A percentile compares a stretch with the other conserved stretches of the same genome.
phyloP scores from a whole-genome alignment of 2,888 invertebrate genomes.

The Autographa pulchrina region DNA sequence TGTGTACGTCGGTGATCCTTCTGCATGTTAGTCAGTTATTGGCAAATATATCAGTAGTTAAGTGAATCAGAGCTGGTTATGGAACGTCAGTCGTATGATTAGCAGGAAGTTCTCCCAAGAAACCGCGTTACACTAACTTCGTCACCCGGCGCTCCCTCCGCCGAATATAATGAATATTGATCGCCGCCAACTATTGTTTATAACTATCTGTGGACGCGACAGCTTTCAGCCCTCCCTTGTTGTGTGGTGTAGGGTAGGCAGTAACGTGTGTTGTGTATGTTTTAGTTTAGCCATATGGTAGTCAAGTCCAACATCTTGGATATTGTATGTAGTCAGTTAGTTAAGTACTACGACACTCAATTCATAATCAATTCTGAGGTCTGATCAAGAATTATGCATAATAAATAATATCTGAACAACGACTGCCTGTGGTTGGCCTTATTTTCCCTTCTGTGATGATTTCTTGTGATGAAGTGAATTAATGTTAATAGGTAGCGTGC shows the following conservation, averaged over 20 bases:
- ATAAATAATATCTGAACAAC: neutral
- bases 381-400: no score
- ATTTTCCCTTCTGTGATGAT: neutral
- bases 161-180: conserved; percentile 60
- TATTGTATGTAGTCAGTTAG: no score
- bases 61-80: conserved; percentile 41
- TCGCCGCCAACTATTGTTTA: conserved; percentile 56
- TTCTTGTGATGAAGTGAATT: conserved; percentile 7
- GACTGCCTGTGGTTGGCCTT: neutral
- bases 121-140: conserved; percentile 69
- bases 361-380: no score
- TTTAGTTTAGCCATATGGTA: neutral
- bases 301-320: neutral
- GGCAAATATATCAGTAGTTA: conserved; percentile 33
- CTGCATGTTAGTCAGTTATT: neutral
- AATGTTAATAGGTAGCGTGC: conserved; percentile 1
- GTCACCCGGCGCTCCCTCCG: conserved; percentile 59
- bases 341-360: no score
- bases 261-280: neutral
- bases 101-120: conserved; percentile 48
- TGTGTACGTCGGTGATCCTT: no score
- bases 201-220: conserved; percentile 35
- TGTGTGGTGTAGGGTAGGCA: neutral
- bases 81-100: conserved; percentile 35
- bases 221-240: conserved; percentile 10